Evolutionary conservation across 1,140 invertebrate species (phyloP).

Genomic region (Holcopasites calliopsidis): DNA sequence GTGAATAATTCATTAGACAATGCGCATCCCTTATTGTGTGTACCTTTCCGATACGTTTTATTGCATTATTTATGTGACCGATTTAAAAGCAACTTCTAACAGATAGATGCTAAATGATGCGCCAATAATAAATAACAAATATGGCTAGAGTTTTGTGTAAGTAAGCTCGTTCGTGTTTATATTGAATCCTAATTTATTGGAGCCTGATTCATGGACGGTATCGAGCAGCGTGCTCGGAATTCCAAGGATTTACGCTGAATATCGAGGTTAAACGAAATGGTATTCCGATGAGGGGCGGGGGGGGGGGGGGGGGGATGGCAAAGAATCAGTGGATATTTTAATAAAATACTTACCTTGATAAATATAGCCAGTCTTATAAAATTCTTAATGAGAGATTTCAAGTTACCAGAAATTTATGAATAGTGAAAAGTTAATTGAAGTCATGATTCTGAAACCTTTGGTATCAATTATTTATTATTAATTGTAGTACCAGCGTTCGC

Average conservation of each 20-base stretch:
- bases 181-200: conserved; percentile 3
- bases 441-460: too few relatives aligned
- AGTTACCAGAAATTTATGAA: not conserved
- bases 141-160: not conserved
- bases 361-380: not conserved
- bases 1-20: too few relatives aligned
- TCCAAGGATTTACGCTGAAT: not conserved
- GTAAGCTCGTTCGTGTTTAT: not conserved
- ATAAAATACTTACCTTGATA: not conserved
- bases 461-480: not conserved
- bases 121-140: not conserved
- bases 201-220: not conserved
- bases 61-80: not conserved
- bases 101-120: not conserved
- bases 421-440: too few relatives aligned
- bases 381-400: too few relatives aligned
- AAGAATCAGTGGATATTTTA: not conserved
- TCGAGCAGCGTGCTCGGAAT: not conserved
- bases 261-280: conserved; percentile 1
- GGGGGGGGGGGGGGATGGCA: too few relatives aligned
- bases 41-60: too few relatives aligned
- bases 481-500: not conserved
- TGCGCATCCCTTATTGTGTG: too few relatives aligned
- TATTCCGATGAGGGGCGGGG: not conserved
- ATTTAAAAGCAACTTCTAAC: not conserved